Evolutionary conservation across 2,888 invertebrate species (phyloP).

Genomic region (Ecliptopera silaceata): DNA sequence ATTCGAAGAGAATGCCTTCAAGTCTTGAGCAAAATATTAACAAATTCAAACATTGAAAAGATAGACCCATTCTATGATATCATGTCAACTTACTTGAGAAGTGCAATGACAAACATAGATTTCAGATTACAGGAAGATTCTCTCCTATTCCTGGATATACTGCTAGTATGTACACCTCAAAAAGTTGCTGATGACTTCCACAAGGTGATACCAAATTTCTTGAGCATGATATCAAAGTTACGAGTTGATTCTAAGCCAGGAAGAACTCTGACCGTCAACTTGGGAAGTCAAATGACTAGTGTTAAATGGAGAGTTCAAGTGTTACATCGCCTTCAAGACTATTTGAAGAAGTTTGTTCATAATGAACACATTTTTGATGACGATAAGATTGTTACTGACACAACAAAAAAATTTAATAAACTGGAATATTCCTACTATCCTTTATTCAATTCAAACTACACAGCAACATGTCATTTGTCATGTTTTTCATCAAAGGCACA

Average conservation of each 20-base stretch:
- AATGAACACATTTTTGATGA: conserved; percentile 49
- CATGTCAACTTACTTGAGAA: conserved; percentile 90
- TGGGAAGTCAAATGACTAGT: conserved; percentile 88
- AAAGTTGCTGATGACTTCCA: conserved; percentile 86
- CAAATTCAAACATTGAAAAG: conserved; percentile 68
- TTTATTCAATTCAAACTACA: conserved; percentile 60
- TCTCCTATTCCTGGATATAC: conserved; percentile 88
- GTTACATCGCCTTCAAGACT: conserved; percentile 86
- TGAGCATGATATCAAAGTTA: conserved; percentile 92
- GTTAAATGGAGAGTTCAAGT: conserved; percentile 92
- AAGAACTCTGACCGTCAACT: conserved; percentile 86
- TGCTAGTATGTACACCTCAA: conserved; percentile 86
- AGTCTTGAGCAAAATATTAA: conserved; percentile 78
- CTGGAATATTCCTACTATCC: conserved; percentile 56
- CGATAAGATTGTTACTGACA: conserved; percentile 37
- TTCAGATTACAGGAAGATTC: conserved; percentile 92
- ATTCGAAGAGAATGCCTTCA: conserved; percentile 82
- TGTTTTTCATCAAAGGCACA: conserved; percentile 69
- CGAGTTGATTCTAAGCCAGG: conserved; percentile 85
- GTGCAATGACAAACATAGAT: conserved; percentile 95
- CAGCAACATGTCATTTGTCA: conserved; percentile 63
- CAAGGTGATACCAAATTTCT: conserved; percentile 89
- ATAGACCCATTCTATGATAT: conserved; percentile 89
- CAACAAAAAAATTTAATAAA: conserved; percentile 52
- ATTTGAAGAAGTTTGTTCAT: conserved; percentile 62